Conservation (phyloP, 2,888 invertebrate genomes). For the Caenorhabditis sp. region DNA sequence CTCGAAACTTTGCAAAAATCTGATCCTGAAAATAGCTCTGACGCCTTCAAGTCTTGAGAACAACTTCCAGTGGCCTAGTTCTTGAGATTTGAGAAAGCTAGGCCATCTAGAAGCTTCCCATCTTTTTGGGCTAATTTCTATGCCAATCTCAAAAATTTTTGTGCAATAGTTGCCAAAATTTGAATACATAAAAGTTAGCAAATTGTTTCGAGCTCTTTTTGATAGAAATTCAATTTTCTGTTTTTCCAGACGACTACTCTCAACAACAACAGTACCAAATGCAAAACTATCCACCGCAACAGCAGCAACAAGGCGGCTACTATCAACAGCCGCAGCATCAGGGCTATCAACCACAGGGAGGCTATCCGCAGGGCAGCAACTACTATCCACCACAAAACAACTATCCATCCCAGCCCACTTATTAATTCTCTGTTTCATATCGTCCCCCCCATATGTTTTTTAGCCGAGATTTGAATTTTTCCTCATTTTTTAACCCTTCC, state of each 20-base stretch:
- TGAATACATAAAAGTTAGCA: too few relatives aligned
- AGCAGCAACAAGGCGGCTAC: conserved; percentile 51
- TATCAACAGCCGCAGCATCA: conserved; percentile 50
- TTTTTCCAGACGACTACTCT: conserved; percentile 53
- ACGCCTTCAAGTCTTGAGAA: too few relatives aligned
- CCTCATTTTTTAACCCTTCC: neutral
- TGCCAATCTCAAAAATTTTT: too few relatives aligned
- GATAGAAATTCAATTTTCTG: neutral
- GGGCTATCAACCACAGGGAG: conserved; percentile 43
- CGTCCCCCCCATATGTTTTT: neutral
- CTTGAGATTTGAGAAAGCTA: too few relatives aligned
- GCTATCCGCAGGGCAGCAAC: conserved; percentile 48
- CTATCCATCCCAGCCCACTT: conserved; percentile 57
- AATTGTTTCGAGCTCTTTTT: neutral
- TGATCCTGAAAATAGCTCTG: too few relatives aligned
- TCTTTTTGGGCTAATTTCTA: too few relatives aligned
- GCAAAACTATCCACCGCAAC: conserved; percentile 61
- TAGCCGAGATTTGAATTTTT: neutral
- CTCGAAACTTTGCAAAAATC: too few relatives aligned
- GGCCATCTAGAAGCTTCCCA: too few relatives aligned
- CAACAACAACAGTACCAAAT: conserved; percentile 65
- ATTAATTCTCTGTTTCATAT: conserved; percentile 24
- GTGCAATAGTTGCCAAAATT: too few relatives aligned
- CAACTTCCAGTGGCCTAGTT: too few relatives aligned
- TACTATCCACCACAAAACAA: conserved; percentile 58